phyloP scores from a whole-genome alignment of 1,140 invertebrate species.

The Zaprionus africanus region DNA sequence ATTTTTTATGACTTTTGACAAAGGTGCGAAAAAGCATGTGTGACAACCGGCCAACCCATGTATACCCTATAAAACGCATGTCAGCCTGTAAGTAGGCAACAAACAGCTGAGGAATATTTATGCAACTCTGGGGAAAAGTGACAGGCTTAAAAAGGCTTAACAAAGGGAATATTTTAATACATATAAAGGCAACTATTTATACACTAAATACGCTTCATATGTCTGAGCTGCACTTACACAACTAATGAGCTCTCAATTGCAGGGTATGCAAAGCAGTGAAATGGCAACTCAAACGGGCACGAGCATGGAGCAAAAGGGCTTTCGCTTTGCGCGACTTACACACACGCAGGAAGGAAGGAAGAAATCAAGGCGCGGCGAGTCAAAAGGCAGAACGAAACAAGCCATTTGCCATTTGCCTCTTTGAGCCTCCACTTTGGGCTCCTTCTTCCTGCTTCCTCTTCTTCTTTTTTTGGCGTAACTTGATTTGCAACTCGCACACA shows the following conservation, averaged over 20 bases:
- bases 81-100: conserved; percentile 7
- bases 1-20: conserved; percentile 76
- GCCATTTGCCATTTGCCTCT: conserved; percentile 63
- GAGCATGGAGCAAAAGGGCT: conserved; percentile 13
- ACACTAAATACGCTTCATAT: neutral
- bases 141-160: neutral
- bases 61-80: conserved; percentile 12
- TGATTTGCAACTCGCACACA: conserved; percentile 69
- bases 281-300: neutral
- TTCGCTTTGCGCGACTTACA: conserved; percentile 25
- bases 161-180: neutral
- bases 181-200: neutral
- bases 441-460: neutral
- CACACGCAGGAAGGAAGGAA: conserved; percentile 64
- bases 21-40: conserved; percentile 62
- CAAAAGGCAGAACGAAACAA: conserved; percentile 54
- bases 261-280: conserved; percentile 4
- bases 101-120: neutral
- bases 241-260: conserved; percentile 3
- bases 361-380: conserved; percentile 70
- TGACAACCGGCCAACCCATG: conserved; percentile 32
- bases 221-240: neutral
- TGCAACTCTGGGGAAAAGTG: neutral
- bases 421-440: conserved; percentile 13
- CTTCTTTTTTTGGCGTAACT: conserved; percentile 61